phyloP scores from a whole-genome alignment of 2,888 invertebrate species.

The Drosophila greeni region DNA sequence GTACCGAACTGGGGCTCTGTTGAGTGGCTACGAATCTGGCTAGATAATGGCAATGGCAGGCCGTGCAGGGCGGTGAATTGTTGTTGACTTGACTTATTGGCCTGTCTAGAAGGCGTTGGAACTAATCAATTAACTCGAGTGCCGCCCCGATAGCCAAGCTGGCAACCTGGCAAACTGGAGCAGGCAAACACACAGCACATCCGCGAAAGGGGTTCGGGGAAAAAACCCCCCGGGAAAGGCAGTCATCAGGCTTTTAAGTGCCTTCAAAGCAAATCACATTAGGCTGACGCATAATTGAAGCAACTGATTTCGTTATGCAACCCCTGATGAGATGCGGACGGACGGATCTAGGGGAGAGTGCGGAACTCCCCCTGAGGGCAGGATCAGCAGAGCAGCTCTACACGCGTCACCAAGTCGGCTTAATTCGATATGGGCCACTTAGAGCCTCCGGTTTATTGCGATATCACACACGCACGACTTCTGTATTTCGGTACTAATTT shows the following conservation, averaged over 20 bases:
- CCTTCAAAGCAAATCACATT: slow-evolving; percentile 66
- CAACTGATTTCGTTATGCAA: slow-evolving; percentile 58
- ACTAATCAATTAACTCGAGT: slow-evolving; percentile 71
- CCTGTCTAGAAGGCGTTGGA: slow-evolving; percentile 39
- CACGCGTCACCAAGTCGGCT: slow-evolving; percentile 28
- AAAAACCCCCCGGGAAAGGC: slow-evolving; percentile 22
- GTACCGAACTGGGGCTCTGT: slow-evolving; percentile 16
- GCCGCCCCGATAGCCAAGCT: slow-evolving; percentile 22
- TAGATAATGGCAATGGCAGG: slow-evolving; percentile 28
- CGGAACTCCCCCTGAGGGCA: slow-evolving; percentile 8
- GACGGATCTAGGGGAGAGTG: slow-evolving; percentile 9
- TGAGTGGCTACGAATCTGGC: slow-evolving; percentile 27
- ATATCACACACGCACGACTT: slow-evolving; percentile 29
- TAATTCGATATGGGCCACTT: slow-evolving; percentile 26
- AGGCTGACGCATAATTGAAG: slow-evolving; percentile 55
- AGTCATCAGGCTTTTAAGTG: slow-evolving; percentile 16
- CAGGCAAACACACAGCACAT: slow-evolving; percentile 10
- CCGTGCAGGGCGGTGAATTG: not conserved
- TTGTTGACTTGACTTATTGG: slow-evolving; percentile 39
- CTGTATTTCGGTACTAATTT: not conserved
- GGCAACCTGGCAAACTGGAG: slow-evolving; percentile 23
- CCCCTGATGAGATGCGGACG: slow-evolving; percentile 28
- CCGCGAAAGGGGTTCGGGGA: not conserved
- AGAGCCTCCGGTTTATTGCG: slow-evolving; percentile 32
- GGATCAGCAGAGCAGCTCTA: slow-evolving; percentile 35